Evolutionary conservation across 2,113 vertebrate species (phyloP).

Genomic region (Pterocles burchelli): DNA sequence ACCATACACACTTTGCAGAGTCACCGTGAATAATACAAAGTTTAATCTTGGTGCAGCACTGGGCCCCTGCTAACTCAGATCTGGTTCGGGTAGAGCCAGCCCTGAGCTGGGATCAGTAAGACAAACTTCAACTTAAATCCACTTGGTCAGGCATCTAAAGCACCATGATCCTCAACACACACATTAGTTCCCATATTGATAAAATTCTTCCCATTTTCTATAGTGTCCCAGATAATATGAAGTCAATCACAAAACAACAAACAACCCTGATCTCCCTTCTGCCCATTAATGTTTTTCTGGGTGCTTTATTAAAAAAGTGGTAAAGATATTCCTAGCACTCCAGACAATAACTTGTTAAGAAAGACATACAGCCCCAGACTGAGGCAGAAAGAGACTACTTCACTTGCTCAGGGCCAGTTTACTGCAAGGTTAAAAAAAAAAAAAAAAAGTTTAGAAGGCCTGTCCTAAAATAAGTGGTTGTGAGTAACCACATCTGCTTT

Average conservation of each 20-base stretch:
- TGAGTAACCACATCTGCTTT: neutral
- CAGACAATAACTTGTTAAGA: neutral
- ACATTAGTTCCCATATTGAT: neutral
- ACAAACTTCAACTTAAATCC: neutral
- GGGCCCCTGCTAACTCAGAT: neutral
- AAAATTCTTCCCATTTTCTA: neutral
- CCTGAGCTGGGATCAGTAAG: neutral
- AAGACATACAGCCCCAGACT: neutral
- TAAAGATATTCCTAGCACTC: neutral
- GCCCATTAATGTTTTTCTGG: neutral
- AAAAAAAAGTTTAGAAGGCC: neutral
- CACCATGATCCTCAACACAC: neutral
- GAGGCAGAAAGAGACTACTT: neutral
- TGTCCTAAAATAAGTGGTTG: neutral
- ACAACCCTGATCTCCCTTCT: neutral
- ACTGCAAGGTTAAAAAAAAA: neutral
- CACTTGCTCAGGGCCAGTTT: neutral
- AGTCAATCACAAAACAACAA: neutral
- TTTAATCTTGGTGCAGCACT: neutral
- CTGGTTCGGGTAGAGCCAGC: neutral
- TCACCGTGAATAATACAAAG: fast-evolving
- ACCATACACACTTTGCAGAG: neutral
- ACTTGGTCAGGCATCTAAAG: neutral
- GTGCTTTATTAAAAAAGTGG: neutral
- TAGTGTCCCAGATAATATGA: neutral